phyloP scores from a whole-genome alignment of 1,140 invertebrate genomes.

The Orius insidiosus region DNA sequence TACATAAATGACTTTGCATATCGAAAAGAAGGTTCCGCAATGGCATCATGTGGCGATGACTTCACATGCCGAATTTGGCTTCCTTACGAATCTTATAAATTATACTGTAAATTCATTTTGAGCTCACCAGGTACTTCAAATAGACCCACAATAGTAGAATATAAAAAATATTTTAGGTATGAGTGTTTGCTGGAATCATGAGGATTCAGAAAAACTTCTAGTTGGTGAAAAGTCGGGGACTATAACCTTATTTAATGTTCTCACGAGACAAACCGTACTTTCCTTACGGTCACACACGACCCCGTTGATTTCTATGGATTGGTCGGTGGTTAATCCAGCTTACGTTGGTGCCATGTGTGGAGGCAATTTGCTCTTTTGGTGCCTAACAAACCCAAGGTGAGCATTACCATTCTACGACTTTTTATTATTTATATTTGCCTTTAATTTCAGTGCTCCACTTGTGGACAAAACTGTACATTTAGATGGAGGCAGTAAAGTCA shows the following conservation, averaged over 20 bases:
- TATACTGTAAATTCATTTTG: slow-evolving; percentile 38
- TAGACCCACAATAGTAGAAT: no score
- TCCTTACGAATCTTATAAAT: slow-evolving; percentile 32
- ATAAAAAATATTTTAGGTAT: not conserved
- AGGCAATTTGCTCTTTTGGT: slow-evolving; percentile 44
- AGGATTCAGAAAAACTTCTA: slow-evolving; percentile 52
- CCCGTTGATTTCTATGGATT: slow-evolving; percentile 48
- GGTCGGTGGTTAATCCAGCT: slow-evolving; percentile 41
- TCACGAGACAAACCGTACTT: slow-evolving; percentile 46
- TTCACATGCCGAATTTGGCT: slow-evolving; percentile 53
- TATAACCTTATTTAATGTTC: slow-evolving; percentile 52
- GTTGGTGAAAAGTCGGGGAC: slow-evolving; percentile 57
- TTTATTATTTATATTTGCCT: no score
- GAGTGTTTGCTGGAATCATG: slow-evolving; percentile 46
- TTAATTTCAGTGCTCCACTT: slow-evolving; percentile 2
- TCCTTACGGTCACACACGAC: slow-evolving; percentile 46
- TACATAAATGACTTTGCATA: slow-evolving; percentile 53
- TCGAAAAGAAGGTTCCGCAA: slow-evolving; percentile 44
- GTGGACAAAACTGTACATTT: slow-evolving; percentile 6
- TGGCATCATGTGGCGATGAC: slow-evolving; percentile 62
- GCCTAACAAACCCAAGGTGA: slow-evolving; percentile 38
- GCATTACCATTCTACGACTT: no score
- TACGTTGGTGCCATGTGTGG: slow-evolving; percentile 37
- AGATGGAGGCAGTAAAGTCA: slow-evolving; percentile 3
- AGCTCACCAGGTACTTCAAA: slow-evolving; percentile 46